Evolutionary conservation across 2,113 vertebrate species (phyloP).

Genomic region (Xyliphius kryptos): DNA sequence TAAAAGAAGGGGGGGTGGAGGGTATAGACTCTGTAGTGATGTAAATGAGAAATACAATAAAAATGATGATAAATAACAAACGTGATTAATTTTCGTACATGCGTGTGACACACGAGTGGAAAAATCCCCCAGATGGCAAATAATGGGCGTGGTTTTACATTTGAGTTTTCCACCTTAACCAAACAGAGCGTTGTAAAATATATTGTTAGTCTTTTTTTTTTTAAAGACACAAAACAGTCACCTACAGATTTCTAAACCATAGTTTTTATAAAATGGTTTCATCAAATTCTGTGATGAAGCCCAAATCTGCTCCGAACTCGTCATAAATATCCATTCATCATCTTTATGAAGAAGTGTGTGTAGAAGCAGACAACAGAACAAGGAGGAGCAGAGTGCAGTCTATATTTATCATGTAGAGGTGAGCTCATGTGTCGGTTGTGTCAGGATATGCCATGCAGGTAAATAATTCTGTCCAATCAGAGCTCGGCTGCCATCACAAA

Average conservation of each 20-base stretch:
- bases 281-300: too few species aligned
- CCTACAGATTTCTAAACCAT: too few species aligned
- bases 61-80: constrained; percentile 25
- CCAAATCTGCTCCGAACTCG: too few species aligned
- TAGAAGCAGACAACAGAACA: too few species aligned
- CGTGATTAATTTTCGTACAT: constrained; percentile 30
- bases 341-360: too few species aligned
- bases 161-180: constrained; percentile 65
- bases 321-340: too few species aligned
- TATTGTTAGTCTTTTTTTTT: too few species aligned
- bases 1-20: too few species aligned
- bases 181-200: constrained; percentile 55
- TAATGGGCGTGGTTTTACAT: constrained; percentile 64
- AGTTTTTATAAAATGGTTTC: too few species aligned
- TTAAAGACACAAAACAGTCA: too few species aligned
- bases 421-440: constrained; percentile 61
- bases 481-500: constrained; percentile 51
- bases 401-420: constrained; percentile 49
- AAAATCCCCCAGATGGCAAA: constrained; percentile 47
- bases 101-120: constrained; percentile 45
- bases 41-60: too few species aligned
- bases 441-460: constrained; percentile 66
- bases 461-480: constrained; percentile 54
- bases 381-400: constrained; percentile 28
- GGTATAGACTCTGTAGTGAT: too few species aligned